These are phyloP conservation scores for Melanotaenia boesemani DNA, from an alignment of 2,797 vertebrate species.

Conservation along the genomic window DNA sequence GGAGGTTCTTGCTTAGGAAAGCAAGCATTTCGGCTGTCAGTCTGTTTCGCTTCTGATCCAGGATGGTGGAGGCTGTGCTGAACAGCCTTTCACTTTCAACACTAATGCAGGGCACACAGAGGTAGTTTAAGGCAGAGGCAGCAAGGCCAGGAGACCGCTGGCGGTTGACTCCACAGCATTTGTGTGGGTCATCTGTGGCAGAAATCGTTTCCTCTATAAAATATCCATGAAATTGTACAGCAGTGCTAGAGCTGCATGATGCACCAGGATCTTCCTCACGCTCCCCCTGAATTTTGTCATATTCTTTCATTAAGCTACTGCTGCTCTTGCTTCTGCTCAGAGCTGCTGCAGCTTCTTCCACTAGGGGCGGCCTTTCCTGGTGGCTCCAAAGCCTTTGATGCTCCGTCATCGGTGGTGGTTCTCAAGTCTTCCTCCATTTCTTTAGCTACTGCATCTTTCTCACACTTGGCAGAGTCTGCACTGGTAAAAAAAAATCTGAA, in stretches of 20 bases:
- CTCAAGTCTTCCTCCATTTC: not conserved
- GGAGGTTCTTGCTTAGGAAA: too few relatives aligned
- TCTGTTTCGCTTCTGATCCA: not conserved
- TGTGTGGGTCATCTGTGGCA: not conserved
- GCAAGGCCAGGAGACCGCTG: not conserved
- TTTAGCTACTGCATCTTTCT: not conserved
- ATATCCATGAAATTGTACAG: not conserved
- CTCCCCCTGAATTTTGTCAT: not conserved
- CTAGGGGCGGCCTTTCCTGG: not conserved
- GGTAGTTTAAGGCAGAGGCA: not conserved
- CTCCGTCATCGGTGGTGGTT: not conserved
- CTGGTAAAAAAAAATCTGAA: not conserved
- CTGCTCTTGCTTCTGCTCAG: not conserved
- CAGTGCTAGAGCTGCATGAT: not conserved
- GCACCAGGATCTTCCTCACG: not conserved
- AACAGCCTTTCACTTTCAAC: not conserved
- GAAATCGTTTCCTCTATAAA: not conserved
- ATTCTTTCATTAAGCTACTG: not conserved
- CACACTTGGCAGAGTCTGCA: not conserved
- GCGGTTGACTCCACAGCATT: not conserved
- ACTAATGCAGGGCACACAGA: not conserved
- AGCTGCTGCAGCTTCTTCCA: not conserved
- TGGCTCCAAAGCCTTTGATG: not conserved
- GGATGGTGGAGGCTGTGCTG: not conserved
- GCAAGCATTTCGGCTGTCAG: not conserved